Percentiles rank a stretch among this genome's conserved stretches.
phyloP scores from a whole-genome alignment of 2,797 vertebrate species.

The Artibeus lituratus region DNA sequence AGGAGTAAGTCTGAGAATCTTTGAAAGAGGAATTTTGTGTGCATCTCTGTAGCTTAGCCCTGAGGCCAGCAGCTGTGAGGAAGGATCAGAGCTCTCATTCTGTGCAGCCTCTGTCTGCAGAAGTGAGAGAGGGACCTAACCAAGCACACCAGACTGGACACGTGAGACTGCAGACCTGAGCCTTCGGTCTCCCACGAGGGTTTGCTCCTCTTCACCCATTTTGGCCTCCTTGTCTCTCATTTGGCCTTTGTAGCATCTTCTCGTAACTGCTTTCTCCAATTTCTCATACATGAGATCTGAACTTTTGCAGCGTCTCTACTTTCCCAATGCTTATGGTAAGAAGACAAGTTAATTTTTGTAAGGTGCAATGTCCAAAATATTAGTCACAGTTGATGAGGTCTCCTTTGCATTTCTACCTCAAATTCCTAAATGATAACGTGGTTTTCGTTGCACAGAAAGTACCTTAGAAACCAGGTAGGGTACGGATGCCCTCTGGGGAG shows the following conservation, averaged over 20 bases:
- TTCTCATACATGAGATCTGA: not conserved
- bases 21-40: not conserved
- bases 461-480: not conserved
- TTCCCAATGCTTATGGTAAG: not conserved
- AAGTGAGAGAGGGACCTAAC: not conserved
- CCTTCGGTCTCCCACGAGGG: not conserved
- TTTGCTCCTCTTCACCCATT: not conserved
- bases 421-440: conserved; percentile 61
- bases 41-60: not conserved
- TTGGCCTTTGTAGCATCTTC: not conserved
- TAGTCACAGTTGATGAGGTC: conserved; percentile 57
- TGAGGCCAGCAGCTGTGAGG: not conserved
- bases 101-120: not conserved
- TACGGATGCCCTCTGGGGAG: not conserved
- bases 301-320: not conserved
- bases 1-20: not conserved
- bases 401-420: conserved; percentile 47
- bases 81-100: not conserved
- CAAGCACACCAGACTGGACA: not conserved
- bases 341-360: conserved; percentile 57
- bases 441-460: conserved; percentile 56
- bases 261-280: not conserved
- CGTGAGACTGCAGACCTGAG: not conserved
- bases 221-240: not conserved
- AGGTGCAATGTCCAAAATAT: conserved; percentile 62